Percentiles rank a stretch among this genome's conserved stretches.
Conservation (phyloP, 2,113 vertebrate genomes). For the Raja brachyura region DNA sequence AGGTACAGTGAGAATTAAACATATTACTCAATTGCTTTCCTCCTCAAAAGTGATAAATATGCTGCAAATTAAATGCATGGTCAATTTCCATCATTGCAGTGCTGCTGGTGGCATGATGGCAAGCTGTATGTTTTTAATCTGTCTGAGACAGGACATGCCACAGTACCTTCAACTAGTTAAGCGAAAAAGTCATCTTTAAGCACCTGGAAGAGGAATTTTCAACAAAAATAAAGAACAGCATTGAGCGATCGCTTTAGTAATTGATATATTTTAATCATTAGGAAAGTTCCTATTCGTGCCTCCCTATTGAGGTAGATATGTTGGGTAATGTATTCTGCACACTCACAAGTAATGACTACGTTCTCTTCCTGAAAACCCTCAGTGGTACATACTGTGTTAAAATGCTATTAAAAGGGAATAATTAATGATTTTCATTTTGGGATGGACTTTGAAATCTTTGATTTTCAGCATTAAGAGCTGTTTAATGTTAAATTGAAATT, state of each 20-base stretch:
- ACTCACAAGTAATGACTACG: not conserved
- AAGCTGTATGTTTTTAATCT: not conserved
- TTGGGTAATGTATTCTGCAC: not conserved
- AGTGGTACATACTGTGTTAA: not conserved
- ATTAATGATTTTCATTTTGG: not conserved
- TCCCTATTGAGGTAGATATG: not conserved
- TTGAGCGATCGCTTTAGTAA: not conserved
- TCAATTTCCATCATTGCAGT: not conserved
- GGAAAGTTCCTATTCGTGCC: not conserved
- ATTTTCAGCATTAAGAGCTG: not conserved
- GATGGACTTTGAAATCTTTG: not conserved
- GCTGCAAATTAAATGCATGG: not conserved
- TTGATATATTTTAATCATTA: not conserved
- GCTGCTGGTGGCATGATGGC: not conserved
- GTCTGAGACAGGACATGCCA: not conserved
- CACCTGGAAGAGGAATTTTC: not conserved
- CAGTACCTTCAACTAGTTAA: not conserved
- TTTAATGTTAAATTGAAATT: not conserved
- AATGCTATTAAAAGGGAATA: not conserved
- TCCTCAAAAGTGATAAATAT: not conserved
- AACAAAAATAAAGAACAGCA: not conserved
- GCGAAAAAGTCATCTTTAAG: not conserved
- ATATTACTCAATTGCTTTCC: not conserved
- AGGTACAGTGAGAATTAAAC: not conserved
- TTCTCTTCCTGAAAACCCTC: not conserved